Conservation (phyloP, 1,140 invertebrate species). For the Brachionus angularis region DNA sequence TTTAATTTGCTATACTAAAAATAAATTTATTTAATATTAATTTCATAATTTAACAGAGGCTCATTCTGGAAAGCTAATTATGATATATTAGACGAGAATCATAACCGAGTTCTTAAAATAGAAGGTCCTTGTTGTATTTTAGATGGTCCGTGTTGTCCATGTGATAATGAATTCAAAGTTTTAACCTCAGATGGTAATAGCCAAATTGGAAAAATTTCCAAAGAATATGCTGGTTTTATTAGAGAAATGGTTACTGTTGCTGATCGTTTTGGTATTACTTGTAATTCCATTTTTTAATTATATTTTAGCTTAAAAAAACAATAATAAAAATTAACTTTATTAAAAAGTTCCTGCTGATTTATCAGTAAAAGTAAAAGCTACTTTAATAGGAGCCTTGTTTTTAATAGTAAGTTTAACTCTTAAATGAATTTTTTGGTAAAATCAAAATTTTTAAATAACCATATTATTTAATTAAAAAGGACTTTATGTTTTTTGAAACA, state of each 20-base stretch:
- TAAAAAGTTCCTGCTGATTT: too few species aligned
- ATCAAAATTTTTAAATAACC: too few species aligned
- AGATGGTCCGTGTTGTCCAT: conserved; percentile 19
- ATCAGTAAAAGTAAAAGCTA: too few species aligned
- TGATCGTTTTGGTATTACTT: conserved; percentile 1
- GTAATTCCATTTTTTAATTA: background rate
- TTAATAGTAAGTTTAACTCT: too few species aligned
- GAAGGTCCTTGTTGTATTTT: conserved; percentile 36
- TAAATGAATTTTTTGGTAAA: too few species aligned
- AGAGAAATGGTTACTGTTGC: conserved; percentile 4
- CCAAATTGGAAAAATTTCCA: conserved; percentile 14
- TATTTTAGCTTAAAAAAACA: too few species aligned
- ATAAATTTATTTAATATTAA: background rate
- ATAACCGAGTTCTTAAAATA: conserved; percentile 12
- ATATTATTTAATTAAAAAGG: too few species aligned
- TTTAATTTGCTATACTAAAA: background rate
- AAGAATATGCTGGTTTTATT: conserved; percentile 42
- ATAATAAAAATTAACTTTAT: too few species aligned
- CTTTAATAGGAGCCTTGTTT: too few species aligned
- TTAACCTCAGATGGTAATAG: conserved; percentile 16
- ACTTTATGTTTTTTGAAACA: too few species aligned
- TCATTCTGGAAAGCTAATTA: conserved; percentile 8
- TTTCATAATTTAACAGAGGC: conserved; percentile 11
- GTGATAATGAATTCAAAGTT: conserved; percentile 41
- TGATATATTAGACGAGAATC: conserved; percentile 27